Conservation (phyloP, 2,113 vertebrate species). For the Myotis yumanensis region DNA sequence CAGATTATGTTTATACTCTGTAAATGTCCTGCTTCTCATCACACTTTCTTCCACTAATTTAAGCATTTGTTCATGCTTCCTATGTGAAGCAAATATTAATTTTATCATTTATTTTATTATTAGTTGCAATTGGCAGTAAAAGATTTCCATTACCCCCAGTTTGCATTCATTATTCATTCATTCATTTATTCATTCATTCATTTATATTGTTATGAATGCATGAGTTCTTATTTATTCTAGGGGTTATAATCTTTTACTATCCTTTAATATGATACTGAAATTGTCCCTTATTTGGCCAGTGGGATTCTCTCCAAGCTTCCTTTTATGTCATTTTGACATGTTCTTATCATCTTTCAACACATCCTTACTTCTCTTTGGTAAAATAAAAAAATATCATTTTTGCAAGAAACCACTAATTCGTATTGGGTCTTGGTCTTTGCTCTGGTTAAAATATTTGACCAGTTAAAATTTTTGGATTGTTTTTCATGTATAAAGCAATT, state of each 20-base stretch:
- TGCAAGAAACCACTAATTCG: neutral
- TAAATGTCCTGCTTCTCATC: neutral
- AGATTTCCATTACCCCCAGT: neutral
- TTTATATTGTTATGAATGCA: neutral
- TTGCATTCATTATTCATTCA: neutral
- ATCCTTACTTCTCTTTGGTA: neutral
- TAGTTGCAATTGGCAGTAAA: neutral
- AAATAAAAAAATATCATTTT: neutral
- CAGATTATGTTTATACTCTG: neutral
- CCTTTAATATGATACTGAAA: neutral
- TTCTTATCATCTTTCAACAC: neutral
- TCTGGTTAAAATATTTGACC: neutral
- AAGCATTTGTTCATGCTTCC: neutral
- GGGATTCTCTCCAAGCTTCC: neutral
- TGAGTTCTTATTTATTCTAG: neutral
- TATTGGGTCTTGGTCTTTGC: neutral
- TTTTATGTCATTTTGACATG: neutral
- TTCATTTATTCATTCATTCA: neutral
- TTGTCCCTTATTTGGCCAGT: neutral
- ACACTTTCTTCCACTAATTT: neutral
- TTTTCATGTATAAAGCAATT: neutral
- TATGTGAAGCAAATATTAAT: neutral
- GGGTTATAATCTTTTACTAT: neutral
- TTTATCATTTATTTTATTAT: neutral
- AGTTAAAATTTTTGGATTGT: neutral